phyloP scores from a whole-genome alignment of 2,888 invertebrate genomes.

The Bhutanitis thaidina region DNA sequence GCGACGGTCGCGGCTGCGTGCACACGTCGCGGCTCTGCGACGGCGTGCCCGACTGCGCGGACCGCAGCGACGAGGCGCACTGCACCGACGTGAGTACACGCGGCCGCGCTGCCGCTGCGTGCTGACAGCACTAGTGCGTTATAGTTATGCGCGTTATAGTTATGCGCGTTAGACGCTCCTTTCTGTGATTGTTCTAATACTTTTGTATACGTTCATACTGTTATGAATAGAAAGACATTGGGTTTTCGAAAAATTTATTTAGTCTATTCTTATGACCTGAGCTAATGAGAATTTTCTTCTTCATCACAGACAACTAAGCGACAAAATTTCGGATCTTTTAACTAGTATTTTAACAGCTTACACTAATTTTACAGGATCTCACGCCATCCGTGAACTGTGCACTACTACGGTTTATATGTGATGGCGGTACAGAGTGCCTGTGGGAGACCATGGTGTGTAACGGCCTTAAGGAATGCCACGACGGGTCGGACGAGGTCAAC shows the following conservation, averaged over 20 bases:
- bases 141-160: no score
- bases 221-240: no score
- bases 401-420: slow-evolving; percentile 52
- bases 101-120: slow-evolving; percentile 46
- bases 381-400: slow-evolving; percentile 37
- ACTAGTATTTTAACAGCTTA: no score
- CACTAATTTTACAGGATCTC: slow-evolving; percentile 6
- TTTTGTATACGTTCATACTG: no score
- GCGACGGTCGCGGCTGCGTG: slow-evolving; percentile 82
- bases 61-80: slow-evolving; percentile 85
- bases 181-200: no score
- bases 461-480: slow-evolving; percentile 84
- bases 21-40: slow-evolving; percentile 87
- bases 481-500: slow-evolving; percentile 86
- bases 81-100: slow-evolving; percentile 82
- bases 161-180: no score
- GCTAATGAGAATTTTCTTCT: no score
- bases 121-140: no score
- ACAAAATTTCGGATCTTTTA: no score
- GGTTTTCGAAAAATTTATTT: no score
- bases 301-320: no score
- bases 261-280: no score
- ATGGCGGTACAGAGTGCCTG: slow-evolving; percentile 75
- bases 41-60: slow-evolving; percentile 70
- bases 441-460: slow-evolving; percentile 83